Evolutionary conservation across 35 echinoderm and acorn worm genomes (phyloP).

Genomic region (Chiridota heheva): DNA sequence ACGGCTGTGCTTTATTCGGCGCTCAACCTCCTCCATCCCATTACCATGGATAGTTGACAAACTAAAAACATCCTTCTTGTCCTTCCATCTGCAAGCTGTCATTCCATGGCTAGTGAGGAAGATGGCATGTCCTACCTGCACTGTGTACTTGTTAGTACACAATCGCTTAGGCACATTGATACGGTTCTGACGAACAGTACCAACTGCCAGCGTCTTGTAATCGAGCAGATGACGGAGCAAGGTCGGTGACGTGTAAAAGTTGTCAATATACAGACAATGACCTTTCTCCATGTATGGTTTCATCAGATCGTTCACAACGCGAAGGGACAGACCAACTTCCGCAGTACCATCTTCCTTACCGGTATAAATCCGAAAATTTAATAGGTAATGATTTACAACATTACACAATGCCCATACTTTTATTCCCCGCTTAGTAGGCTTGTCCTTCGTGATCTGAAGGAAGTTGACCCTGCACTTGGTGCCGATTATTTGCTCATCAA

Average conservation of each 20-base stretch:
- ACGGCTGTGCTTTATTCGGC: not conserved
- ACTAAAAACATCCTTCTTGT: constrained; percentile 1
- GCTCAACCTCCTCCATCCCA: not conserved
- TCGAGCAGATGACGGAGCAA: constrained; percentile 1
- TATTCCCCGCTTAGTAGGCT: constrained; percentile 15
- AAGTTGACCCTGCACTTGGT: constrained; percentile 5
- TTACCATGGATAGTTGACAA: constrained; percentile 8
- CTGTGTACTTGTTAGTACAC: not conserved
- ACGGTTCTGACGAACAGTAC: constrained; percentile 2
- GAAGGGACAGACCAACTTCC: not conserved
- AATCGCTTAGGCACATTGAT: not conserved
- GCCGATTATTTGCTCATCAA: constrained; percentile 7
- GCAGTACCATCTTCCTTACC: not conserved
- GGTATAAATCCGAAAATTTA: not conserved
- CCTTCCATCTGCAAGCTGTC: constrained; percentile 1
- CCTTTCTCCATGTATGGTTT: constrained; percentile 15
- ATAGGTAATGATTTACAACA: not conserved
- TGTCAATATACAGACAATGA: constrained; percentile 4
- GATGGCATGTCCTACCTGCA: not conserved
- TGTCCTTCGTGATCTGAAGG: constrained; percentile 9
- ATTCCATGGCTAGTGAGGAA: not conserved
- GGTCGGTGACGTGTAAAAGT: not conserved
- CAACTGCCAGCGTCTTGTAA: not conserved
- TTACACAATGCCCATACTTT: constrained; percentile 5
- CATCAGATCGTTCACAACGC: not conserved